Evolutionary conservation across 2,888 invertebrate species (phyloP).

Genomic region (Carpatolechia fugitivella): DNA sequence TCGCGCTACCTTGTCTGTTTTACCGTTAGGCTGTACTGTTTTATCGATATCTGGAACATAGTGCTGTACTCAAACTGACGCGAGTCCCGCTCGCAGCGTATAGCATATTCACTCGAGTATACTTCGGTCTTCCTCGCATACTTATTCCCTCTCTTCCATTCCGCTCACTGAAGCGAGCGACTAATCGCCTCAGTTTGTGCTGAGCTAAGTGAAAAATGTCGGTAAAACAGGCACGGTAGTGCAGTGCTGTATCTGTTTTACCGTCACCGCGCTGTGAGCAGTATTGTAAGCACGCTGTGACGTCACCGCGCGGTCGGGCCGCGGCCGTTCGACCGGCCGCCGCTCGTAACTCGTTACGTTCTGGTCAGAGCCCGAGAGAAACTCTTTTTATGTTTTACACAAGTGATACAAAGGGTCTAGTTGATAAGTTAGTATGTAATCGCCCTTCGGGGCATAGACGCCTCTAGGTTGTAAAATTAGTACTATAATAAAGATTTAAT

Average conservation of each 20-base stretch:
- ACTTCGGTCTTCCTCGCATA: too few relatives aligned
- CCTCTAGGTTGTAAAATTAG: constrained; percentile 72
- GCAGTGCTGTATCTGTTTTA: not conserved
- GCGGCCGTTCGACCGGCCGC: constrained; percentile 17
- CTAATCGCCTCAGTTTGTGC: too few relatives aligned
- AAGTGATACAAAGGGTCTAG: constrained; percentile 57
- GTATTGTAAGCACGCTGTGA: not conserved
- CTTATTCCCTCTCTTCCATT: too few relatives aligned
- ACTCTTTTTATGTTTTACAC: constrained; percentile 34
- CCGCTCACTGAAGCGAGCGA: too few relatives aligned
- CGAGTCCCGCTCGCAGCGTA: too few relatives aligned
- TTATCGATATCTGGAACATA: constrained; percentile 8
- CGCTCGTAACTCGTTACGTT: not conserved
- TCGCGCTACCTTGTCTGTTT: not conserved
- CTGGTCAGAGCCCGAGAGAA: constrained; percentile 19
- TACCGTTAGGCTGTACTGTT: not conserved
- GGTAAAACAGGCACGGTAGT: not conserved
- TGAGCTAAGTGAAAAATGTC: too few relatives aligned
- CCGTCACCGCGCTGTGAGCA: not conserved
- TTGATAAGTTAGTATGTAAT: constrained; percentile 65
- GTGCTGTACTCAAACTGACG: too few relatives aligned
- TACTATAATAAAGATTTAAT: constrained; percentile 75
- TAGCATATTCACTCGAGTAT: too few relatives aligned
- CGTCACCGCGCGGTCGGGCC: not conserved
- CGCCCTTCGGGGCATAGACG: constrained; percentile 49